Evolutionary conservation across 2,888 invertebrate species (phyloP).

Genomic region (Ernsta delagoae): DNA sequence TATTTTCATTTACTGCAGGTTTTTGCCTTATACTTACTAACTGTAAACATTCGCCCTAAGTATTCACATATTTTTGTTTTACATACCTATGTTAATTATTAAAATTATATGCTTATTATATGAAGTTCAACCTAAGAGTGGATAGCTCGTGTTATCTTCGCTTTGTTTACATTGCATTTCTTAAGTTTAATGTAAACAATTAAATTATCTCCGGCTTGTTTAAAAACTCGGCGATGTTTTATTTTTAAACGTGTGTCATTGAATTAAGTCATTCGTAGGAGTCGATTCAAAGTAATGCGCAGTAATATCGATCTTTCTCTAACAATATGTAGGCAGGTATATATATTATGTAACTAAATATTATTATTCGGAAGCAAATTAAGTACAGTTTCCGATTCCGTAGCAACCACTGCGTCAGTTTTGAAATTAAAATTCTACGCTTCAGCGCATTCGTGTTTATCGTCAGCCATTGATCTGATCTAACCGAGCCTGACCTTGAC

Average conservation of each 20-base stretch:
- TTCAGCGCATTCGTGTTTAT: constrained; percentile 37
- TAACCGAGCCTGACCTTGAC: constrained; percentile 40
- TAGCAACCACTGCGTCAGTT: neutral
- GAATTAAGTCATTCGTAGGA: constrained; percentile 10
- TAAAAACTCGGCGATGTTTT: constrained; percentile 4
- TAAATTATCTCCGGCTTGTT: constrained; percentile 19
- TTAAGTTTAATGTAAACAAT: constrained; percentile 33
- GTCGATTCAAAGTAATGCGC: constrained; percentile 15
- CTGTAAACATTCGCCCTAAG: too few species aligned
- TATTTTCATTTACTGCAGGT: neutral
- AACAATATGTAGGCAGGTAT: neutral
- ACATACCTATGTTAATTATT: too few species aligned
- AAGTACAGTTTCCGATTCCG: constrained; percentile 6
- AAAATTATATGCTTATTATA: too few species aligned
- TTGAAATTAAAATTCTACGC: constrained; percentile 22
- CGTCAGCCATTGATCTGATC: constrained; percentile 47
- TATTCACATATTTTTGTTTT: too few species aligned
- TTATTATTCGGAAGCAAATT: neutral
- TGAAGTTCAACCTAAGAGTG: neutral
- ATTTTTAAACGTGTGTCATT: constrained; percentile 17
- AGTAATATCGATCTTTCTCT: constrained; percentile 6
- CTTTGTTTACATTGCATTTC: constrained; percentile 11
- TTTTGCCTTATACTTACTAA: neutral
- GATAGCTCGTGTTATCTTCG: neutral
- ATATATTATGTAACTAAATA: too few species aligned